Percentiles rank a stretch among this genome's conserved stretches.
phyloP scores from a whole-genome alignment of 1,140 invertebrate species.

The Liolophura sinensis region DNA sequence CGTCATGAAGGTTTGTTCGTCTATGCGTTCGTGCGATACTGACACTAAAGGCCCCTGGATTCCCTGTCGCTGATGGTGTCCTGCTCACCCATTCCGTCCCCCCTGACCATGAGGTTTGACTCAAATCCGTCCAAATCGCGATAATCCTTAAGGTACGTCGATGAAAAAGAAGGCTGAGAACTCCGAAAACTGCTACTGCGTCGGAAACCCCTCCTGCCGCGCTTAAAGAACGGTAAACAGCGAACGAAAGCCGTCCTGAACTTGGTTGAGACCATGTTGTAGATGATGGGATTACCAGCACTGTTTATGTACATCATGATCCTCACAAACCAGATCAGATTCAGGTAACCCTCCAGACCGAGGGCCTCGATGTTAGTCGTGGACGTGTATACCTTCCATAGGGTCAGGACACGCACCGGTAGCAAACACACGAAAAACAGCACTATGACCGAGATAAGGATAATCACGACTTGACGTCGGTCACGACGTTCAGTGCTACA shows the following conservation, averaged over 20 bases:
- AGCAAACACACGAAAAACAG: slow-evolving; percentile 88
- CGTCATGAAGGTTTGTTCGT: too few species aligned
- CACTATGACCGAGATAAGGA: slow-evolving; percentile 87
- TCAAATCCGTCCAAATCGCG: too few species aligned
- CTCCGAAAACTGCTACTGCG: too few species aligned
- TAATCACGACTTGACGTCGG: slow-evolving; percentile 71
- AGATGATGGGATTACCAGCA: slow-evolving; percentile 49
- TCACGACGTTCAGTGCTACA: too few species aligned
- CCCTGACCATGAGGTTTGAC: too few species aligned
- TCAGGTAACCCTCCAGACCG: slow-evolving; percentile 81
- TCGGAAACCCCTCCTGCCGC: too few species aligned
- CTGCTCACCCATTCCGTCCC: too few species aligned
- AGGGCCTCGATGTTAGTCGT: slow-evolving; percentile 67
- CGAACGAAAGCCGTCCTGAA: slow-evolving; percentile 39
- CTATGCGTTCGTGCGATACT: too few species aligned
- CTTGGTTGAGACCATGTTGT: slow-evolving; percentile 48
- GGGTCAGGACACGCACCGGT: slow-evolving; percentile 81
- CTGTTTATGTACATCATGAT: slow-evolving; percentile 48
- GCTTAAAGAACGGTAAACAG: slow-evolving; percentile 4
- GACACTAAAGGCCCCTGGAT: too few species aligned
- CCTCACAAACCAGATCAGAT: slow-evolving; percentile 79
- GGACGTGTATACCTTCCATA: slow-evolving; percentile 67
- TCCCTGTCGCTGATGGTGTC: too few species aligned
- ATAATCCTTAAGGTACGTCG: too few species aligned
- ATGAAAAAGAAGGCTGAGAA: too few species aligned